A percentile compares a stretch with the other conserved stretches of the same genome.
Evolutionary conservation across 2,113 vertebrate species (phyloP).

Genomic region (Brachypteracias leptosomus): DNA sequence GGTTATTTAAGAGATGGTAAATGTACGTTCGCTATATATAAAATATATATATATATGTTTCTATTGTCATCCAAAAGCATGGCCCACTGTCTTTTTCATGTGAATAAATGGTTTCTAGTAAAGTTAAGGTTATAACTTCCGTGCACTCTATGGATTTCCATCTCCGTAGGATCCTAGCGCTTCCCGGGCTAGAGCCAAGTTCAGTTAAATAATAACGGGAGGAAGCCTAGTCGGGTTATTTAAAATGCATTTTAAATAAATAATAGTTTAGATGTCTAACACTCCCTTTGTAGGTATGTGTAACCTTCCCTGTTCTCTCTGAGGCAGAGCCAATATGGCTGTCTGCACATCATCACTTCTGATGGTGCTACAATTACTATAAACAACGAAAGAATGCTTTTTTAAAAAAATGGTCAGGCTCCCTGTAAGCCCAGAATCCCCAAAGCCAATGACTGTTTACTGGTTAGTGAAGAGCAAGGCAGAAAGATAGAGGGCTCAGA

Average conservation of each 20-base stretch:
- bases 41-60: conserved; percentile 58
- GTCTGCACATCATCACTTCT: conserved; percentile 3
- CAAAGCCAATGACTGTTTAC: background rate
- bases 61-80: conserved; percentile 68
- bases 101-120: conserved; percentile 81
- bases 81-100: conserved; percentile 75
- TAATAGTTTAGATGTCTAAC: background rate
- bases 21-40: conserved; percentile 69
- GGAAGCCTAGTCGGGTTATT: background rate
- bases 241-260: background rate
- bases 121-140: conserved; percentile 75
- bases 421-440: background rate
- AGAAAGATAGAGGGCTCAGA: background rate
- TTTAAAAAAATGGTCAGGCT: background rate
- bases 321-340: conserved; percentile 21
- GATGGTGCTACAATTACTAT: background rate
- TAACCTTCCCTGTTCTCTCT: background rate
- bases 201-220: background rate
- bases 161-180: conserved; percentile 23
- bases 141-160: conserved; percentile 72
- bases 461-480: background rate
- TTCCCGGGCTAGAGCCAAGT: background rate
- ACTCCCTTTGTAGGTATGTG: background rate
- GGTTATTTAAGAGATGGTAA: conserved; percentile 75
- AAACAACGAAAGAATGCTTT: background rate